Evolutionary conservation across 2,888 invertebrate species (phyloP).

Genomic region (Patella depressa): DNA sequence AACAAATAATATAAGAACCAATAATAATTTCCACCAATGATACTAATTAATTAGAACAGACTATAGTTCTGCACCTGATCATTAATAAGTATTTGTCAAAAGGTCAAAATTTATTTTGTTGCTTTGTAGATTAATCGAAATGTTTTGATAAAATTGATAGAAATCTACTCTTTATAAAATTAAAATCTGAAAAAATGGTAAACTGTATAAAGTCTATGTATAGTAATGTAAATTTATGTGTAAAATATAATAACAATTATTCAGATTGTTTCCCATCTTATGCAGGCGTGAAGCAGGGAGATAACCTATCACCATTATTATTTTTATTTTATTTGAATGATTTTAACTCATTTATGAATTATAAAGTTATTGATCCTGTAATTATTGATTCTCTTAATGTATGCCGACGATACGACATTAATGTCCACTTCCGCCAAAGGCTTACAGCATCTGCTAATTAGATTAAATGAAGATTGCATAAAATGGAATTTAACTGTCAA

Average conservation of each 20-base stretch:
- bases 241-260: too few relatives aligned
- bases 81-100: too few relatives aligned
- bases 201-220: background rate
- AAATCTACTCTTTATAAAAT: background rate
- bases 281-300: too few relatives aligned
- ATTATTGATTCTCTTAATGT: background rate
- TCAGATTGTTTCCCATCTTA: too few relatives aligned
- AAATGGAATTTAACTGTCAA: too few relatives aligned
- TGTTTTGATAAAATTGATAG: conserved; percentile 3
- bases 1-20: too few relatives aligned
- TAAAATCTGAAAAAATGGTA: background rate
- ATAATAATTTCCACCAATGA: too few relatives aligned
- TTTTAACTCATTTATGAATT: background rate
- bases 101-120: too few relatives aligned
- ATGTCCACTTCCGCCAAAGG: background rate
- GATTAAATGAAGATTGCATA: background rate
- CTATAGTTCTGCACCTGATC: too few relatives aligned
- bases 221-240: too few relatives aligned
- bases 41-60: too few relatives aligned
- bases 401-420: background rate
- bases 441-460: background rate
- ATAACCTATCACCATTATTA: background rate
- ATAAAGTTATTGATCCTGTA: background rate
- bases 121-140: background rate
- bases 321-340: background rate